Evolutionary conservation across 2,888 invertebrate species (phyloP).

Genomic region (Cylindroiulus punctatus): DNA sequence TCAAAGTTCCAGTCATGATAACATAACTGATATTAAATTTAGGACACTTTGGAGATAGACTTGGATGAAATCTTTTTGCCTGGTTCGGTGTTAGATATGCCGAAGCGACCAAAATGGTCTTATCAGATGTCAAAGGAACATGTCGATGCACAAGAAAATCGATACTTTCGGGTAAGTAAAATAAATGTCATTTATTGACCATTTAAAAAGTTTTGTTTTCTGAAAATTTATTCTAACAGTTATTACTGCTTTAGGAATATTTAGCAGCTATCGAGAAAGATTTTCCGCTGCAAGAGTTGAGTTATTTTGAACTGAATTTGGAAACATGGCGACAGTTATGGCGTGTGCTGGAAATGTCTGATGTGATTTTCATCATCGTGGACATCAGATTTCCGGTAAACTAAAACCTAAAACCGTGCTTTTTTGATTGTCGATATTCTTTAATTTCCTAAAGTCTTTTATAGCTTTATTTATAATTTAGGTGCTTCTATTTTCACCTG

Average conservation of each 20-base stretch:
- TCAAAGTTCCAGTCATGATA: too few species aligned
- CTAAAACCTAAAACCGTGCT: constrained; percentile 60
- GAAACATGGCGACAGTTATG: constrained; percentile 97
- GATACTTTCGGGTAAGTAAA: constrained; percentile 78
- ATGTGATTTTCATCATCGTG: constrained; percentile 85
- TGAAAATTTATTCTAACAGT: background rate
- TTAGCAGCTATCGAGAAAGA: constrained; percentile 74
- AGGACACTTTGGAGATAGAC: constrained; percentile 75
- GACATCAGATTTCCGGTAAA: constrained; percentile 86
- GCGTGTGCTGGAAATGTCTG: constrained; percentile 94
- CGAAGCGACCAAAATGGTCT: constrained; percentile 87
- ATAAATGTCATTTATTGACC: background rate
- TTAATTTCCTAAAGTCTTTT: constrained; percentile 37
- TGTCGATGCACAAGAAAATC: constrained; percentile 81
- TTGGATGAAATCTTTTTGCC: constrained; percentile 75
- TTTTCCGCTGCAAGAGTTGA: constrained; percentile 74
- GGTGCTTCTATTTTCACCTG: constrained; percentile 83
- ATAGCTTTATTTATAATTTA: constrained; percentile 61
- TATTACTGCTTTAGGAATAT: constrained; percentile 74
- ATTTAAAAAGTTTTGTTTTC: too few species aligned
- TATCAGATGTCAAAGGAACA: constrained; percentile 77
- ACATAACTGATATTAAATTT: constrained; percentile 60
- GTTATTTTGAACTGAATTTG: constrained; percentile 91
- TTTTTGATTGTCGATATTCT: constrained; percentile 50
- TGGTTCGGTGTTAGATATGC: constrained; percentile 74